Evolutionary conservation across 2,888 invertebrate species (phyloP).

Genomic region (Drosophila cognata): DNA sequence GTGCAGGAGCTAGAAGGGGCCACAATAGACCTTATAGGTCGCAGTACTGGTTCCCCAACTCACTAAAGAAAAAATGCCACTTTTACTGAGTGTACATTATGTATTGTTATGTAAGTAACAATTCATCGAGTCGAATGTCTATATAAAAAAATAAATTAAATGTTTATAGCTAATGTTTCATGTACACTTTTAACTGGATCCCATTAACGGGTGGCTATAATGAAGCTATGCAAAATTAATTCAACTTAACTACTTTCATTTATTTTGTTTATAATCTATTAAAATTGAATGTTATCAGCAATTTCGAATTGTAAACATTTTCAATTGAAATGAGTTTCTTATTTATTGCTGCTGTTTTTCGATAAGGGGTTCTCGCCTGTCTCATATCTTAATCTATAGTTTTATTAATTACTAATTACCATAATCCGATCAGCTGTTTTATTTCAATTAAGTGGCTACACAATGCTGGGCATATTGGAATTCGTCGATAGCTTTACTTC

Average conservation of each 20-base stretch:
- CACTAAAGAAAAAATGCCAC: background rate
- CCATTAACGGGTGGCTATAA: background rate
- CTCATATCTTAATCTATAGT: too few species aligned
- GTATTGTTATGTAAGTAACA: background rate
- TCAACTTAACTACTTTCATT: background rate
- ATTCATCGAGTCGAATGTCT: background rate
- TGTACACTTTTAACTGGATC: background rate
- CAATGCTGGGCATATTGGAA: background rate
- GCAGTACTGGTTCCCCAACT: too few species aligned
- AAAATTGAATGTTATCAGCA: background rate
- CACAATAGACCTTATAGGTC: too few species aligned
- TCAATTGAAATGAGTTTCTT: background rate
- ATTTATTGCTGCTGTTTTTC: too few species aligned
- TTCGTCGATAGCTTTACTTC: background rate
- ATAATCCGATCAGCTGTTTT: background rate
- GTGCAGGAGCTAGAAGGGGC: too few species aligned
- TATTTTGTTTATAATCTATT: background rate
- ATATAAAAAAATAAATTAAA: background rate
- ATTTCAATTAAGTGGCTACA: background rate
- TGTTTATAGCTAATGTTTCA: background rate
- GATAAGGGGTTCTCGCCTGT: too few species aligned
- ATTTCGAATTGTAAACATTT: background rate
- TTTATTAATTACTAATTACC: background rate
- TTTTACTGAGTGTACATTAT: background rate
- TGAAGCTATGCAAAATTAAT: background rate